Base-by-base conservation (phyloP, 2,888 invertebrate genomes). In the Folsomia manolachei region DNA sequence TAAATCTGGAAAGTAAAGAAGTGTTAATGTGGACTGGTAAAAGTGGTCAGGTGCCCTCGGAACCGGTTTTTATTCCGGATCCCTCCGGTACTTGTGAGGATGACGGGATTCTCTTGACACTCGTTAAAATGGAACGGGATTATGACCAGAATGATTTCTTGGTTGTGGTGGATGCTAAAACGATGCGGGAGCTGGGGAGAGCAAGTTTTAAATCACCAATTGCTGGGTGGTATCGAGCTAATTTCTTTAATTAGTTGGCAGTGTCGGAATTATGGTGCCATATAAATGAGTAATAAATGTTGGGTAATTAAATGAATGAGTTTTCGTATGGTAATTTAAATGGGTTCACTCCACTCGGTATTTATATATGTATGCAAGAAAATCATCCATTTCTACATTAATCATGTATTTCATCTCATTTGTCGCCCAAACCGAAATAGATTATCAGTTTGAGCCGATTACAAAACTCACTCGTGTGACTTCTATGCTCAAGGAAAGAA, bases 61-160 rank as follows among this genome's bases (percentile, higher is more conserved):
- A 86, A 77, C 84, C 85, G 1, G 82, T 85, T 39, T 86, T 86
- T 78, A 83, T 86, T 1, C 81, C 84, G 0, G 77, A 82, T 24
- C 86, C 86, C 1, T 1, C 78, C 69, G 0, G n/a, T 4, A 14
- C 56, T n/a, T 81, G 81, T 18, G 56, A 56, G 79, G 86, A 86
- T 76, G 86, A 86, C 73, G 86, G 86, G 9, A 75, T 83, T 4
- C 66, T 83, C 18, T 71, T 83, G 64, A 79, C 81, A n/a, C 75
- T 81, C 27, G 79, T 81, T 4, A 79, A 81, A 56, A 68, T 61
- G n/a, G 82, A 83, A 68, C 70, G 79, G 2, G 65, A 73, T 18
- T 77, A 79, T 52, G 78, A 74, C n/a, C 62, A 73, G 23, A 76
- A 78, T 27, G 77, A 80, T 19, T 77, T 79, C 56, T 74, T 85